Evolutionary conservation across 2,888 invertebrate genomes (phyloP).

Genomic region (Coecobrya sp.): DNA sequence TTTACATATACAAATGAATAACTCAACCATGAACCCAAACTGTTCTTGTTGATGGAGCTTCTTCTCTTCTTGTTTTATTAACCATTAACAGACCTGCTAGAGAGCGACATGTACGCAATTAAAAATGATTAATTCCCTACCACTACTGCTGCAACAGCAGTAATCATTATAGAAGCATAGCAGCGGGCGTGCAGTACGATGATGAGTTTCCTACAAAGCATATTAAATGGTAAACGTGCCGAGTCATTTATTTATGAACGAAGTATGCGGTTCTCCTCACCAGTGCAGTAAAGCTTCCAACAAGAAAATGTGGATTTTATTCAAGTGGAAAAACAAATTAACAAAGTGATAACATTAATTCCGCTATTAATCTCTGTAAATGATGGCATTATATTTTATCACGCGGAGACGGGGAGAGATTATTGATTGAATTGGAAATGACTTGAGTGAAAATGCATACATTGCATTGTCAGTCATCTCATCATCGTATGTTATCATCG

Average conservation of each 20-base stretch:
- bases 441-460: neutral
- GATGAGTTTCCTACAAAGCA: neutral
- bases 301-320: neutral
- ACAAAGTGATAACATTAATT: slow-evolving; percentile 21
- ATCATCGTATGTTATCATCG: neutral
- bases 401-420: neutral
- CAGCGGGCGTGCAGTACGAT: too few relatives aligned
- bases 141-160: neutral
- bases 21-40: neutral
- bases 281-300: neutral
- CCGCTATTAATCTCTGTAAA: neutral
- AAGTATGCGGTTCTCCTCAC: neutral
- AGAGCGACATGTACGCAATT: slow-evolving; percentile 2
- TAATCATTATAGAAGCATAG: neutral
- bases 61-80: neutral
- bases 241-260: neutral
- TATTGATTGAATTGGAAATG: slow-evolving; percentile 1
- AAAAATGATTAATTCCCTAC: slow-evolving; percentile 40
- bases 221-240: neutral
- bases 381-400: neutral
- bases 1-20: too few relatives aligned
- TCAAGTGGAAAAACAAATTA: neutral
- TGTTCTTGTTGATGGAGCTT: too few relatives aligned
- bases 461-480: slow-evolving; percentile 2
- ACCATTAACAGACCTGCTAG: neutral